phyloP scores from a whole-genome alignment of 2,888 invertebrate species.

The Hyalella azteca region DNA sequence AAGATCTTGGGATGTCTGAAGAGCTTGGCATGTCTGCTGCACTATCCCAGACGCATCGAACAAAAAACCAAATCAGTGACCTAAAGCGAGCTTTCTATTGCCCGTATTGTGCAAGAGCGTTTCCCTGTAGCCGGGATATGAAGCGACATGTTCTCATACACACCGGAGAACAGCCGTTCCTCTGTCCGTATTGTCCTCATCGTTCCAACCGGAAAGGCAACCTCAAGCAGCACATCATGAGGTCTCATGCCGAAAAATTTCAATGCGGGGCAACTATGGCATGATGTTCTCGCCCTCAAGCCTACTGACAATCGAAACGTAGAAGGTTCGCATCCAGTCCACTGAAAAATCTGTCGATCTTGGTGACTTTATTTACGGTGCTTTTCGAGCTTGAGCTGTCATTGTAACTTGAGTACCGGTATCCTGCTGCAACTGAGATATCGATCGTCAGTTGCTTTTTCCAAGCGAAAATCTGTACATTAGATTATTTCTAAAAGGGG shows the following conservation, averaged over 20 bases:
- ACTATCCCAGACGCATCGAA: neutral
- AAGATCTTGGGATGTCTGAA: neutral
- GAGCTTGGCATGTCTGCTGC: neutral
- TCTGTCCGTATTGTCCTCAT: constrained; percentile 40
- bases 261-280: neutral
- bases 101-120: constrained; percentile 48
- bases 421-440: too few relatives aligned
- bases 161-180: constrained; percentile 43
- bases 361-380: too few relatives aligned
- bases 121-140: constrained; percentile 36
- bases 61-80: neutral
- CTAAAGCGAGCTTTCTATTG: constrained; percentile 11
- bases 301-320: too few relatives aligned
- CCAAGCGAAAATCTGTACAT: too few relatives aligned
- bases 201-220: constrained; percentile 37
- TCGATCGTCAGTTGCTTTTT: too few relatives aligned
- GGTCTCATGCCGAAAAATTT: neutral
- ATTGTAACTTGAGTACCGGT: too few relatives aligned
- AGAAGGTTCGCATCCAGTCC: too few relatives aligned
- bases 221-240: constrained; percentile 36
- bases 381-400: too few relatives aligned
- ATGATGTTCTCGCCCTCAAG: neutral
- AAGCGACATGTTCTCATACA: constrained; percentile 41
- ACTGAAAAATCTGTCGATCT: too few relatives aligned
- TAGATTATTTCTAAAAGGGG: too few relatives aligned